phyloP scores from a whole-genome alignment of 1,140 invertebrate species.

The Drosophila sproati region DNA sequence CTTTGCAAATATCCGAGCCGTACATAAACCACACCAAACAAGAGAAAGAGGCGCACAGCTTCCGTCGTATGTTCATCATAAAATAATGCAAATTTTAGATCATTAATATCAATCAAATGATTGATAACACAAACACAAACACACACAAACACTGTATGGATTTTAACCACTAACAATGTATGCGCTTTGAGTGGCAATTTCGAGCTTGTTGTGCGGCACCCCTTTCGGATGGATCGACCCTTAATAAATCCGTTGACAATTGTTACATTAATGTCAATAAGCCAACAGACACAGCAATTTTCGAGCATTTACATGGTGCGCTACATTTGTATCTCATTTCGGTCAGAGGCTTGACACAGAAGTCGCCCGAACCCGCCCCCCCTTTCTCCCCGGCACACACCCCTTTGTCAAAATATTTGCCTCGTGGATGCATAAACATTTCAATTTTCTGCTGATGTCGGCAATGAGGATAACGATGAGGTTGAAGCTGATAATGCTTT shows the following conservation, averaged over 20 bases:
- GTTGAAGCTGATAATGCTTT: slow-evolving; percentile 51
- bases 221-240: slow-evolving; percentile 29
- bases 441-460: slow-evolving; percentile 10
- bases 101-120: slow-evolving; percentile 84
- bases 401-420: slow-evolving; percentile 65
- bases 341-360: slow-evolving; percentile 3
- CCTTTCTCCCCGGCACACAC: slow-evolving; percentile 13
- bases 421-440: slow-evolving; percentile 53
- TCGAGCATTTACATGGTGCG: slow-evolving; percentile 65
- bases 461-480: neutral
- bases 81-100: slow-evolving; percentile 82
- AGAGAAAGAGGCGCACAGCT: neutral
- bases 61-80: slow-evolving; percentile 44
- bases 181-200: slow-evolving; percentile 18
- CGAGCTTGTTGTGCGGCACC: slow-evolving; percentile 18
- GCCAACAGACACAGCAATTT: slow-evolving; percentile 60
- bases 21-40: slow-evolving; percentile 28
- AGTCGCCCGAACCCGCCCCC: neutral
- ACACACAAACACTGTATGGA: neutral
- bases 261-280: slow-evolving; percentile 84
- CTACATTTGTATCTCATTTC: slow-evolving; percentile 46
- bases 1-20: slow-evolving; percentile 50
- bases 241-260: slow-evolving; percentile 84
- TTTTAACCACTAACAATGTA: slow-evolving; percentile 28
- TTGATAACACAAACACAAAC: slow-evolving; percentile 60